Evolutionary conservation across 1,140 invertebrate genomes (phyloP), one percentile per base, ranked within the genome.

Genomic region (Heliconius congener): DNA sequence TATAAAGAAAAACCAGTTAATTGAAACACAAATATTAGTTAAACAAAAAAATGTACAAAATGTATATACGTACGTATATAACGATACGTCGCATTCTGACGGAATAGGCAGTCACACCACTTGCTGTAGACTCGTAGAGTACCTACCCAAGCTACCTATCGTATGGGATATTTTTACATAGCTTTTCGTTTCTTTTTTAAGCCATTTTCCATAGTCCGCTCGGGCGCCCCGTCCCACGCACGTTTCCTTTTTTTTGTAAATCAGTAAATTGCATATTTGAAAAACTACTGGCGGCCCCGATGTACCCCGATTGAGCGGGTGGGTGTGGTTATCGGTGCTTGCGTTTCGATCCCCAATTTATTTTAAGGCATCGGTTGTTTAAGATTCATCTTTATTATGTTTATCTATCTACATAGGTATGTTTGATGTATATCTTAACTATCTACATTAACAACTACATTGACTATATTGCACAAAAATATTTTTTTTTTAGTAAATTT

Each of bases 211-310:
- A 85, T 87, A 86, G 85, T 86, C 88, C 86, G 86, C 75, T 82
- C 85, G 83, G 86, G 86, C 83, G 88, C 87, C 84, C 86, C 84
- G 87, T 83, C 84, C 84, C 83, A 78, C 82, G 81, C 80, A 55
- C 74, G 55, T 70, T 75, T 87, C 85, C 84, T 89, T 90, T 86
- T 89, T 92, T 92, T 93, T 90, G 86, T 89, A 92, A 94, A 94
- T 93, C 92, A 91, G 90, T 93, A 93, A 94, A 94, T 93, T 94
- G 92, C 91, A 93, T 94, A 94, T 93, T 90, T 92, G 90, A 93
- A 93, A 94, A 92, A 93, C 92, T 93, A 93, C 89, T 86, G 60
- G 23, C 60, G n/a, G 86, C 79, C 79, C 80, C 79, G 66, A 80
- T 77, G 84, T 83, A 84, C 86, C 79, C 85, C 88, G 88, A 91